phyloP scores from a whole-genome alignment of 1,140 invertebrate genomes.

The Anoplophora glabripennis region DNA sequence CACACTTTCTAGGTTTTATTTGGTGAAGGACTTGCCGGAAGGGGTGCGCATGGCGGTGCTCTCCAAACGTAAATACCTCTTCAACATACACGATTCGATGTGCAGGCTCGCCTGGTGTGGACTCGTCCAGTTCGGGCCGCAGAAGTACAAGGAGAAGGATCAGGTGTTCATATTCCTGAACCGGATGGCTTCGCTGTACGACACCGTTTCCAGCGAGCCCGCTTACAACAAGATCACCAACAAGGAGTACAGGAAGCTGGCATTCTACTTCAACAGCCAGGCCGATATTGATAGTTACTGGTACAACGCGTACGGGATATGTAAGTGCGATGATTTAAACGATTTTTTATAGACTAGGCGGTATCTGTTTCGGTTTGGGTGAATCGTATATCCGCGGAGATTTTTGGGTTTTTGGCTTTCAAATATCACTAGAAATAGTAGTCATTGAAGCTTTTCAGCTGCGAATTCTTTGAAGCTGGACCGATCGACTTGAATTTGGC shows the following conservation, averaged over 20 bases:
- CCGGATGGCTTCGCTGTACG: constrained; percentile 57
- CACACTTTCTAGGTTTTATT: constrained; percentile 29
- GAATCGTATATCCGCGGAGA: too few relatives aligned
- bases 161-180: constrained; percentile 71
- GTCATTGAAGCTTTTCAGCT: constrained; percentile 51
- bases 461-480: too few relatives aligned
- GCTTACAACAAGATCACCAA: constrained; percentile 64
- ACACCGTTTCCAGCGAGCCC: constrained; percentile 63
- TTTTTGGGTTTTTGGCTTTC: too few relatives aligned
- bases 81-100: constrained; percentile 58
- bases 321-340: constrained; percentile 52
- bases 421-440: too few relatives aligned
- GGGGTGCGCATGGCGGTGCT: constrained; percentile 56
- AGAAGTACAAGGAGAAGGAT: constrained; percentile 67
- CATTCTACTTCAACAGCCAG: constrained; percentile 57
- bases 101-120: constrained; percentile 64
- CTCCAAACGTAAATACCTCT: constrained; percentile 64
- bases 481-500: too few relatives aligned
- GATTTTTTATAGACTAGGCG: background rate
- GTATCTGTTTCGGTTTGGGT: too few relatives aligned
- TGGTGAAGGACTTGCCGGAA: constrained; percentile 58
- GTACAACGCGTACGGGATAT: constrained; percentile 67
- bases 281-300: constrained; percentile 68
- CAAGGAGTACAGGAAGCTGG: constrained; percentile 55
- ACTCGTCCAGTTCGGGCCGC: constrained; percentile 68